phyloP scores from a whole-genome alignment of 2,113 vertebrate species.

The Hucho hucho region DNA sequence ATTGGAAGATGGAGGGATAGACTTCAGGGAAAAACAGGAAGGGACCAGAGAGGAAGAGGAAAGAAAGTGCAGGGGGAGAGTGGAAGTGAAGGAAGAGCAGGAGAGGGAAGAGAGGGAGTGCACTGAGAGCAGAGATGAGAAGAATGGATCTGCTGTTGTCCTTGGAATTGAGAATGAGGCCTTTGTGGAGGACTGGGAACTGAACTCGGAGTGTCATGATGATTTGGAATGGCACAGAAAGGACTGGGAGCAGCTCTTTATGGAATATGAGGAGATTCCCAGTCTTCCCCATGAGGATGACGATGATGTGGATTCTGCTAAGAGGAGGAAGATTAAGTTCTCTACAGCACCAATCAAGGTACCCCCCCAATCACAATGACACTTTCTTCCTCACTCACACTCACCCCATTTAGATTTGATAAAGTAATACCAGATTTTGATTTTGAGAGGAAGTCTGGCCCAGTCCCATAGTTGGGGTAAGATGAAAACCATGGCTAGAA shows the following conservation, averaged over 20 bases:
- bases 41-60: slow-evolving; percentile 2
- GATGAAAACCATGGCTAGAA: too few species aligned
- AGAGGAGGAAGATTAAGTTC: slow-evolving; percentile 79
- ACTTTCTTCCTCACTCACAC: not conserved
- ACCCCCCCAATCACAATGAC: slow-evolving; percentile 7
- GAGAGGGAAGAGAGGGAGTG: slow-evolving; percentile 1
- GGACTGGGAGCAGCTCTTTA: slow-evolving; percentile 11
- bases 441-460: too few species aligned
- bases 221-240: too few species aligned
- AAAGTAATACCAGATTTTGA: too few species aligned
- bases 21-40: slow-evolving; percentile 4
- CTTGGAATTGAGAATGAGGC: slow-evolving; percentile 80
- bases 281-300: slow-evolving; percentile 78
- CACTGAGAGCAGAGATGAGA: slow-evolving; percentile 31
- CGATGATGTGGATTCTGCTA: slow-evolving; percentile 37
- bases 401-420: too few species aligned
- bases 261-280: slow-evolving; percentile 80
- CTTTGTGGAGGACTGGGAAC: slow-evolving; percentile 73
- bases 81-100: slow-evolving; percentile 14
- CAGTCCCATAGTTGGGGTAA: too few species aligned
- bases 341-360: slow-evolving; percentile 86
- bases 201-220: not conserved
- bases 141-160: slow-evolving; percentile 36
- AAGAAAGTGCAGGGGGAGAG: slow-evolving; percentile 57
- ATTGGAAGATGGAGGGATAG: not conserved